Evolutionary conservation across 2,113 vertebrate species (phyloP).

Genomic region (Baryphthengus martii): DNA sequence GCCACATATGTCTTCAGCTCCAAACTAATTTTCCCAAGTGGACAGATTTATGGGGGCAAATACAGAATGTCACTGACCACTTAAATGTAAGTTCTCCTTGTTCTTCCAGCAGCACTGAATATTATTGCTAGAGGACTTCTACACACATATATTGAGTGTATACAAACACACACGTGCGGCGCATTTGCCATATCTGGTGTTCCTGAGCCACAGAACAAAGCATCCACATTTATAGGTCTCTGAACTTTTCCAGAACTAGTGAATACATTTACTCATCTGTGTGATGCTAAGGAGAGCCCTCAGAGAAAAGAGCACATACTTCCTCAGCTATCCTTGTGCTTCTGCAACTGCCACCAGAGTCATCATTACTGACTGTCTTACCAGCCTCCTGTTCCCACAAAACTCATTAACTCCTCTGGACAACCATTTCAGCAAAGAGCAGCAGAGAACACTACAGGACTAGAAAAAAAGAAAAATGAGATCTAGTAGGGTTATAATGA

Average conservation of each 20-base stretch:
- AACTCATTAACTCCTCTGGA: not conserved
- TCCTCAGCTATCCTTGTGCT: not conserved
- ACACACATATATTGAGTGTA: rapidly evolving
- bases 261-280: not conserved
- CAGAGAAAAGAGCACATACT: not conserved
- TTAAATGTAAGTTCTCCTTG: not conserved
- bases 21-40: not conserved
- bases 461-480: slow-evolving; percentile 3
- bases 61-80: not conserved
- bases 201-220: not conserved
- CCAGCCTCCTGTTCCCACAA: not conserved
- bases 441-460: not conserved
- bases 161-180: no score
- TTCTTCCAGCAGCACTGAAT: not conserved
- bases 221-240: not conserved
- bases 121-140: not conserved
- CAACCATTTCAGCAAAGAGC: not conserved
- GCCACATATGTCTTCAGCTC: not conserved
- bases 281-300: not conserved
- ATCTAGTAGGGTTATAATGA: not conserved
- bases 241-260: not conserved
- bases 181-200: not conserved
- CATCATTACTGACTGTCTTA: not conserved
- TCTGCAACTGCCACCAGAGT: not conserved
- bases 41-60: not conserved